Base-by-base conservation (phyloP, 1,140 invertebrate species). In the Drosophila repletoides region DNA sequence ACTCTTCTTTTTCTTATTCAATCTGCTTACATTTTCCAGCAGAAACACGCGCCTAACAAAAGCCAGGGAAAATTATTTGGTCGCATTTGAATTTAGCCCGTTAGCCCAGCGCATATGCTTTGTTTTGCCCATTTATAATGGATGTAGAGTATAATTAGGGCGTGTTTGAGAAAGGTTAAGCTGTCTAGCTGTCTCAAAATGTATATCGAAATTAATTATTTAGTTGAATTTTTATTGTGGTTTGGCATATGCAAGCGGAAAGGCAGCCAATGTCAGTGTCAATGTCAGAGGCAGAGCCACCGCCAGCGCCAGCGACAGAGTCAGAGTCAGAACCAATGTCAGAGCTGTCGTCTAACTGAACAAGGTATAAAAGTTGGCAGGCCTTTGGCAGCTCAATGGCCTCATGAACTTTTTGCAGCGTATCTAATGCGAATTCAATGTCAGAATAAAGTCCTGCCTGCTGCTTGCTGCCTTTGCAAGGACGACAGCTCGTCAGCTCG, bases 341-440 rank as follows among this genome's bases (percentile, higher is more conserved):
- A 41, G n/a, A 76, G 71, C 61, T 77, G 76, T 80, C 76, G 49
- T 40, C 53, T 34, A 63, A 48, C 51, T 60, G 58, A 76, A 76
- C 68, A 72, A 60, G 60, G 36, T 33, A 61, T 53, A 46, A 29
- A 52, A 52, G 24, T 56, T 48, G 33, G 24, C 51, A 33, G 36
- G 21, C 51, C 43, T 14, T 29, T 59, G 59, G 53, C 65, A 60
- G 76, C 76, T 68, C 68, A 67, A 83, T 34, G 76, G 67, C 71
- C 76, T 61, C 52, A 69, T 71, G 79, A 84, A 70, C 74, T 84
- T 84, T n/a, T 72, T 61, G 58, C 74, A 74, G 79, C 58, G 66
- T 61, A 72, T 61, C 80, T 86, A 84, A 84, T 79, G 75, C 53
- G 79, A 65, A 68, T 84, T 75, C 74, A 84, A 86, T 84, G 79